Evolutionary conservation across 2,113 vertebrate genomes (phyloP).

Genomic region (Progne subis): DNA sequence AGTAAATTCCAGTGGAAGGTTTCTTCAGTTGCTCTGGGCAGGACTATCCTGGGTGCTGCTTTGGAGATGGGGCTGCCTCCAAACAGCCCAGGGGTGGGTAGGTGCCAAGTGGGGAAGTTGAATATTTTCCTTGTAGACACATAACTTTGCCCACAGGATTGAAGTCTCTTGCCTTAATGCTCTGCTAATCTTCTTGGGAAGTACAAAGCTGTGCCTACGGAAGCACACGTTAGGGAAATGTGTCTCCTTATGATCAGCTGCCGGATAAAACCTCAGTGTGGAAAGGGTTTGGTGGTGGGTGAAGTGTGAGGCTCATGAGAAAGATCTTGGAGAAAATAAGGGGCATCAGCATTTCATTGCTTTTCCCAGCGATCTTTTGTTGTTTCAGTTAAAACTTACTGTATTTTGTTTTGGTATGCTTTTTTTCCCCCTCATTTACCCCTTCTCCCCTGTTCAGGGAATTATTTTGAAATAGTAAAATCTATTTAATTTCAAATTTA

Average conservation of each 20-base stretch:
- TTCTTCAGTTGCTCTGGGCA: neutral
- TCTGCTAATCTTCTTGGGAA: constrained; percentile 31
- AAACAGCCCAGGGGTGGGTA: constrained; percentile 40
- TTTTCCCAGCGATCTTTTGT: neutral
- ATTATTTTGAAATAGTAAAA: neutral
- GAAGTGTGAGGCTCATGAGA: neutral
- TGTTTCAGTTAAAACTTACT: neutral
- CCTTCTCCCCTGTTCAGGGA: neutral
- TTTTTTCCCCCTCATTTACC: neutral
- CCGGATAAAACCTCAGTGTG: neutral
- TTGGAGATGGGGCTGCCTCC: constrained; percentile 34
- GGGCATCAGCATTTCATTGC: neutral
- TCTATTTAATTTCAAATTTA: neutral
- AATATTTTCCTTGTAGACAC: constrained; percentile 64
- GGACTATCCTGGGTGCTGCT: constrained; percentile 35
- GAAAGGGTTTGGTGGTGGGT: neutral
- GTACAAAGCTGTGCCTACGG: neutral
- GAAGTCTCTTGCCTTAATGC: constrained; percentile 34
- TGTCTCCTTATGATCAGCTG: neutral
- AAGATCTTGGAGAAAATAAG: neutral
- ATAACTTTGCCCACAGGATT: constrained; percentile 41
- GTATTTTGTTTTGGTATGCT: neutral
- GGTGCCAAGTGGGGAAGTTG: constrained; percentile 42
- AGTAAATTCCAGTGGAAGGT: constrained; percentile 42
- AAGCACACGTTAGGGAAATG: constrained; percentile 24